Evolutionary conservation across 1,140 invertebrate species (phyloP), one percentile per base, ranked within the genome.

Genomic region (Araneus ventricosus): DNA sequence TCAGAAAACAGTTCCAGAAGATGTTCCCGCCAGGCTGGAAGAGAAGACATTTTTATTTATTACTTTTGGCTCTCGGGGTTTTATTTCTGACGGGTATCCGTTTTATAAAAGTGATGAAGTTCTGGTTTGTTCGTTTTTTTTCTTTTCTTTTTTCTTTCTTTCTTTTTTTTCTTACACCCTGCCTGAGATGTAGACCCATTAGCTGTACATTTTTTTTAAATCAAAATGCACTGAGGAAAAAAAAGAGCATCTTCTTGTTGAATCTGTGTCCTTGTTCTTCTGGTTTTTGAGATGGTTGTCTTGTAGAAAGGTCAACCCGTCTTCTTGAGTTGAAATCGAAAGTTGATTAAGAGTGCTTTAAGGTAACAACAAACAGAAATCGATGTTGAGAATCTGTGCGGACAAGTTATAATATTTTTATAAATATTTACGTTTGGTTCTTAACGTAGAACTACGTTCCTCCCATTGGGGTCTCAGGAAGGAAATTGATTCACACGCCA

Each of bases 11-110:
- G 63, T 8, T 22, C 34, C 14, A 75, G 20, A 75, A 75, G 30
- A 75, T 34, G 14, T 37, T 75, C 70, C 5, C 30, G 34, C 30
- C 34, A 34, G 30, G 70, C 37, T 14, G 30, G 10, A 37, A 20
- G 27, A 4, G 70, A 34, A 75, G 70, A 75, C 70, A 75, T 34
- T 75, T 61, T 75, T 75, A 75, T 75, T 75, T 75, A 75, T 75
- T 75, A 20, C 67, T 75, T 75, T 75, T n/a, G 7, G 45, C 30
- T 75, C 70, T 4, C 70, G 1, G 10, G 30, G 30, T 20, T 75
- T 75, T 34, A 20, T 6, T 34, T 34, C 6, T 75, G 70, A 75
- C 70, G 22, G 70, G 27, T 37, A 5, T 37, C 8, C 70, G 22
- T 34, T 20, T 75, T 37, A 34, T 37, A 20, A 6, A 6, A 37